phyloP scores from a whole-genome alignment of 2,113 vertebrate species.

The Lethenteron camtschaticum region DNA sequence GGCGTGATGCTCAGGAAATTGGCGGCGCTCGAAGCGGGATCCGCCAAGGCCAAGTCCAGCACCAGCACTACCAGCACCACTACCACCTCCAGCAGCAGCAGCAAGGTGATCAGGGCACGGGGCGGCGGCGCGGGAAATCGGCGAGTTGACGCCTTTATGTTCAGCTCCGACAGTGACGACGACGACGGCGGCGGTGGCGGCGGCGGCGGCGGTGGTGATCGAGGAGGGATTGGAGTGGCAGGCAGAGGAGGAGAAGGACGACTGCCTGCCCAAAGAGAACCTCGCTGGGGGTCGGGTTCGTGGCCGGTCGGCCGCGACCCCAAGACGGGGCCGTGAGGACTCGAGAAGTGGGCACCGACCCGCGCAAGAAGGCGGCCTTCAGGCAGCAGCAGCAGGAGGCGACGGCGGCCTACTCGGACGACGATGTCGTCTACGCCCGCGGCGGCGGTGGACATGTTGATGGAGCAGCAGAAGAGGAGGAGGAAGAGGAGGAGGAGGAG shows the following conservation, averaged over 20 bases:
- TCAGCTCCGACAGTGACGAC: constrained; percentile 9
- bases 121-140: too few relatives aligned
- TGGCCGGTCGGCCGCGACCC: constrained; percentile 26
- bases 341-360: constrained; percentile 22
- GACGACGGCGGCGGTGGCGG: not conserved
- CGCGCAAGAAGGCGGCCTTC: constrained; percentile 33
- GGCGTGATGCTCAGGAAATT: too few relatives aligned
- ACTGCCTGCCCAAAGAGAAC: not conserved
- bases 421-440: too few relatives aligned
- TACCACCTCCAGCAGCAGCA: too few relatives aligned
- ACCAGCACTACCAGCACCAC: too few relatives aligned
- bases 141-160: constrained; percentile 7
- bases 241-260: too few relatives aligned
- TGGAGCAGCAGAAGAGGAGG: not conserved
- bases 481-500: not conserved
- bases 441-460: not conserved
- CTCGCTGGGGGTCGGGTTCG: constrained; percentile 14
- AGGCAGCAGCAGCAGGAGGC: constrained; percentile 7
- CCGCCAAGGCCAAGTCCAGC: too few relatives aligned
- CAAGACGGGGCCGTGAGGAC: constrained; percentile 24
- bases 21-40: too few relatives aligned
- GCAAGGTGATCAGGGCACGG: too few relatives aligned
- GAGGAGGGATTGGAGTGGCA: not conserved
- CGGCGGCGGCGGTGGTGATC: not conserved
- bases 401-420: not conserved